Evolutionary conservation across 37 sponge, comb jelly and placozoan species (phyloP), one percentile per base, ranked within the genome.

Genomic region (Chondrosia reniformis): DNA sequence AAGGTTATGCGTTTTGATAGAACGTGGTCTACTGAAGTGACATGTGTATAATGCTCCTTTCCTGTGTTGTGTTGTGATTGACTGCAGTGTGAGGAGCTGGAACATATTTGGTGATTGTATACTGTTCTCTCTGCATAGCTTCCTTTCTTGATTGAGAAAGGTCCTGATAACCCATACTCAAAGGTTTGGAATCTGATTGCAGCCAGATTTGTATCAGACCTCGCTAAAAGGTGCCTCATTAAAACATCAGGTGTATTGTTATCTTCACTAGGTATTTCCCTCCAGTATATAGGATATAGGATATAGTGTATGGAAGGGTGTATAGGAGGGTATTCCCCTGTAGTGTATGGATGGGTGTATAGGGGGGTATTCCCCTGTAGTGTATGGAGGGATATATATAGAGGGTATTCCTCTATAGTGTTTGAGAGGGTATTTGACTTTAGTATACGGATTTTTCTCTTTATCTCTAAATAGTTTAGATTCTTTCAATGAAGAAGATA

Each of bases 121-220:
- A 19, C 15, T 49, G 15, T 49, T 15, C 10, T 49, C 52, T 10
- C 15, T 49, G 15, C 15, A 19, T 49, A 64, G 66, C 28, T 64
- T 64, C 33, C 33, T 8, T 64, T 33, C 33, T 19, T 64, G 33
- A 32, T 64, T 32, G 66, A 64, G 36, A 64, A 64, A 19, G 66
- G 66, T 4, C 66, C 66, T 2, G 66, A 64, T 36, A 64, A 64
- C 66, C 66, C 66, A 33, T 64, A 64, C 7, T 33, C 33, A 4
- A n/a, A 36, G 31, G 19, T 64, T 19, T 64, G 66, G 66, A 33
- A n/a, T 17, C 31, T 64, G 4, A 27, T 64, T 17, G 66, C 66
- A 33, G 33, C 33, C 34, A 32, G 33, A 19, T 33, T 34, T 36
- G 33, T 64, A 4, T 19, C 36, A 21, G 36, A 36, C 3, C 19